Percentiles rank a stretch among this genome's conserved stretches.
phyloP scores from a whole-genome alignment of 1,140 invertebrate genomes.

The Neodiprion lecontei region DNA sequence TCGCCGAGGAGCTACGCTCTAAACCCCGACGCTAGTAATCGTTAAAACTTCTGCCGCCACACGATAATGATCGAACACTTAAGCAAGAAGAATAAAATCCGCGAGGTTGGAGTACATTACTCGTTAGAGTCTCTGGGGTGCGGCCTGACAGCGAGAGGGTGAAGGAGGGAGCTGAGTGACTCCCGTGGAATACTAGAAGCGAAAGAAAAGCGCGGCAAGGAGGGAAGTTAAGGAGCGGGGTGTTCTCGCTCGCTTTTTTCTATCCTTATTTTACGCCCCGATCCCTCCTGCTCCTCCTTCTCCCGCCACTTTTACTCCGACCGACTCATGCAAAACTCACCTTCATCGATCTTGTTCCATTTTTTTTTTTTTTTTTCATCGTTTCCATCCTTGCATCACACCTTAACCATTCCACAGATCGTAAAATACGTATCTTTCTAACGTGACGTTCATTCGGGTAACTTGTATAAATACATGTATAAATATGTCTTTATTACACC shows the following conservation, averaged over 20 bases:
- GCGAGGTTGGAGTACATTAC: slow-evolving; percentile 7
- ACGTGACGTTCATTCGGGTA: too few species aligned
- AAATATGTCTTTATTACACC: too few species aligned
- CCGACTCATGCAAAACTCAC: neutral
- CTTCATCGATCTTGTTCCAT: neutral
- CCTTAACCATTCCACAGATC: too few species aligned
- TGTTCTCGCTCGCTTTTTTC: neutral
- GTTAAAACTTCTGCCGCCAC: slow-evolving; percentile 4
- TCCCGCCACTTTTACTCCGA: too few species aligned
- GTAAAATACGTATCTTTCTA: too few species aligned
- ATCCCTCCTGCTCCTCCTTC: too few species aligned
- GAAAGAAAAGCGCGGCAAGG: neutral
- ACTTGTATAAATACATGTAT: too few species aligned
- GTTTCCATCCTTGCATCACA: too few species aligned
- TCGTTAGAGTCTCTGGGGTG: slow-evolving; percentile 2
- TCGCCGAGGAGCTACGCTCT: too few species aligned
- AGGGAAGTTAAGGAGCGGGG: neutral
- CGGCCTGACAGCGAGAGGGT: neutral
- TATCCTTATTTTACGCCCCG: neutral
- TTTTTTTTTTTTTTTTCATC: too few species aligned
- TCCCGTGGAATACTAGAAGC: neutral
- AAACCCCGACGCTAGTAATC: neutral
- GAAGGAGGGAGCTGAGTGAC: neutral
- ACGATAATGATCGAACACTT: slow-evolving; percentile 7
- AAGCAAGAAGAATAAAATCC: neutral